phyloP scores from a whole-genome alignment of 1,140 invertebrate species.

The Macrotrachela quadricornifera region DNA sequence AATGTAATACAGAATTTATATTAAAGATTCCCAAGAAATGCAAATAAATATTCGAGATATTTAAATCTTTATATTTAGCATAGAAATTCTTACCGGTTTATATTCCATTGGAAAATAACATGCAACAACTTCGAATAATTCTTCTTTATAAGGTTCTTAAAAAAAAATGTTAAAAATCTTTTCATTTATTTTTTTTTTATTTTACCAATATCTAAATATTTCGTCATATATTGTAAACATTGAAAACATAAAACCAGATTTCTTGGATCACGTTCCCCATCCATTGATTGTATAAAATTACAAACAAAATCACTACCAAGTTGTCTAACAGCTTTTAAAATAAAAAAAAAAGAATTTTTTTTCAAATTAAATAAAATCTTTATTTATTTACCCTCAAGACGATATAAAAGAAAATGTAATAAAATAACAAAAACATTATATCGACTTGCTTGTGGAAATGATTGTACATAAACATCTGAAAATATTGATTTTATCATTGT shows the following conservation, averaged over 20 bases:
- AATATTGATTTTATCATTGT: conserved; percentile 43
- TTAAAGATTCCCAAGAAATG: background rate
- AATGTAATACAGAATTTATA: conserved; percentile 1
- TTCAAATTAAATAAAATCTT: background rate
- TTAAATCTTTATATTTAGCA: conserved; percentile 16
- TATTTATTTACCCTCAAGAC: background rate
- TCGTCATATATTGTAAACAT: conserved; percentile 1
- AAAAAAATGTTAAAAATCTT: conserved; percentile 8
- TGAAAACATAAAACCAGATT: conserved; percentile 57
- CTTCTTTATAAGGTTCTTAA: conserved; percentile 49
- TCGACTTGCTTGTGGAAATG: conserved; percentile 18
- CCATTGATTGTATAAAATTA: conserved; percentile 54
- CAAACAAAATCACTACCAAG: conserved; percentile 46
- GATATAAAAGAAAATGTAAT: conserved; percentile 13
- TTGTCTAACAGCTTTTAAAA: conserved; percentile 34
- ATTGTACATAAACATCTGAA: conserved; percentile 50
- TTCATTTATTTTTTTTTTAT: background rate
- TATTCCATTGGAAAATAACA: conserved; percentile 88
- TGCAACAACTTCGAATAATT: conserved; percentile 73
- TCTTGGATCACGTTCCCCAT: conserved; percentile 64
- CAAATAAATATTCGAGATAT: background rate
- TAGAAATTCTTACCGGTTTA: conserved; percentile 39
- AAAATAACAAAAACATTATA: conserved; percentile 14
- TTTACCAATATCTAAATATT: conserved; percentile 4
- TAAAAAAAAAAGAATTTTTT: conserved; percentile 18